These are phyloP conservation scores for Wasmannia auropunctata DNA, from an alignment of 1,140 invertebrate genomes.

Conservation along the genomic window DNA sequence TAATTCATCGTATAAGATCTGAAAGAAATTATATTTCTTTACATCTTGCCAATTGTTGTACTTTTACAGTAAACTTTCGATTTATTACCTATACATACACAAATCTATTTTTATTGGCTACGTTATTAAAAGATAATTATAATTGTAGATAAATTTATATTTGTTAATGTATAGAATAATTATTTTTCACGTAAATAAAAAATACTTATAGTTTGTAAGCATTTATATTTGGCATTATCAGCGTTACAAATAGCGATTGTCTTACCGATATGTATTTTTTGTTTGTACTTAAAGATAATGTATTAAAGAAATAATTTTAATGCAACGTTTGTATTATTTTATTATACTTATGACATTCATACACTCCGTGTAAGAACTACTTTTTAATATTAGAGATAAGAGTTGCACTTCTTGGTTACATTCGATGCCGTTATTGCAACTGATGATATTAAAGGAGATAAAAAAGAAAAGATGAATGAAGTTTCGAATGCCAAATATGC, in stretches of 20 bases:
- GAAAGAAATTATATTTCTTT: neutral
- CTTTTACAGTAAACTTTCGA: neutral
- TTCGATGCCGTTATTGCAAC: neutral
- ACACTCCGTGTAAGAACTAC: neutral
- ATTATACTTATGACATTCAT: neutral
- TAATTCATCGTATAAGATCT: neutral
- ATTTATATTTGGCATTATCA: neutral
- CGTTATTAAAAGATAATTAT: neutral
- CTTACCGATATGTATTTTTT: neutral
- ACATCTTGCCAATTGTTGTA: neutral
- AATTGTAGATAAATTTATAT: neutral
- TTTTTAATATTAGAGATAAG: neutral
- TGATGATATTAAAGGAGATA: neutral
- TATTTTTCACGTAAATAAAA: neutral
- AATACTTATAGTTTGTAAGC: neutral
- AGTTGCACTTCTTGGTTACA: neutral
- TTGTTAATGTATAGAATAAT: neutral
- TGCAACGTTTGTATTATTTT: neutral
- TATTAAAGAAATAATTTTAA: constrained; percentile 10
- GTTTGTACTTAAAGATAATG: neutral
- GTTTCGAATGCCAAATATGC: neutral
- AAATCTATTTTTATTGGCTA: neutral
- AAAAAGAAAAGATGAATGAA: neutral
- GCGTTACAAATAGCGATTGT: neutral
- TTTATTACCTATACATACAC: neutral